A percentile compares a stretch with the other conserved stretches of the same genome.
phyloP scores from a whole-genome alignment of 2,113 vertebrate species.

The Eolophus roseicapilla region DNA sequence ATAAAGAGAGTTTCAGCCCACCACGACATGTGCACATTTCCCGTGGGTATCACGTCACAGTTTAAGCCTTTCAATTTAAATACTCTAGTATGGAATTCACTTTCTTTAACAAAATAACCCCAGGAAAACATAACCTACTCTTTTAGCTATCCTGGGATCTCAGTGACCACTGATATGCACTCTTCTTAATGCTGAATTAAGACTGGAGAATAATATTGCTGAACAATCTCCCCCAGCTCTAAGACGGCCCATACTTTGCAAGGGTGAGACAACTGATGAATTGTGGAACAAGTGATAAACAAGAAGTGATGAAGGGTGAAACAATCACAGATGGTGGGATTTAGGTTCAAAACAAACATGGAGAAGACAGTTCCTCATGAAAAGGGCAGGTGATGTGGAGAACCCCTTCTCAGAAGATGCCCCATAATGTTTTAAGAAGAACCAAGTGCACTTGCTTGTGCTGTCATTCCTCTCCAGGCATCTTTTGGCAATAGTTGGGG shows the following conservation, averaged over 20 bases:
- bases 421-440: background rate
- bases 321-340: background rate
- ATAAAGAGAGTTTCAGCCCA: background rate
- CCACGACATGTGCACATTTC: background rate
- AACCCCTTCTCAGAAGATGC: background rate
- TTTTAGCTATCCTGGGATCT: background rate
- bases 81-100: background rate
- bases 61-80: background rate
- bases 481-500: background rate
- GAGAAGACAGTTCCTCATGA: background rate
- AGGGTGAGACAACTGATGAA: background rate
- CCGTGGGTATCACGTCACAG: background rate
- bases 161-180: background rate
- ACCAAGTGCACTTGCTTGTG: fast-evolving
- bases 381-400: background rate
- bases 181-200: background rate
- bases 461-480: background rate
- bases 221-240: background rate
- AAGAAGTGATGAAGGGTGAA: background rate
- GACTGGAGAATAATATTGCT: background rate
- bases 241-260: background rate
- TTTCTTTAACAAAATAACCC: background rate
- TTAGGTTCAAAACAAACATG: background rate
- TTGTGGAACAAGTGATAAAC: background rate
- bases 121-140: background rate